Evolutionary conservation across 2,113 vertebrate genomes (phyloP).

Genomic region (Myrmophylax atrothorax): DNA sequence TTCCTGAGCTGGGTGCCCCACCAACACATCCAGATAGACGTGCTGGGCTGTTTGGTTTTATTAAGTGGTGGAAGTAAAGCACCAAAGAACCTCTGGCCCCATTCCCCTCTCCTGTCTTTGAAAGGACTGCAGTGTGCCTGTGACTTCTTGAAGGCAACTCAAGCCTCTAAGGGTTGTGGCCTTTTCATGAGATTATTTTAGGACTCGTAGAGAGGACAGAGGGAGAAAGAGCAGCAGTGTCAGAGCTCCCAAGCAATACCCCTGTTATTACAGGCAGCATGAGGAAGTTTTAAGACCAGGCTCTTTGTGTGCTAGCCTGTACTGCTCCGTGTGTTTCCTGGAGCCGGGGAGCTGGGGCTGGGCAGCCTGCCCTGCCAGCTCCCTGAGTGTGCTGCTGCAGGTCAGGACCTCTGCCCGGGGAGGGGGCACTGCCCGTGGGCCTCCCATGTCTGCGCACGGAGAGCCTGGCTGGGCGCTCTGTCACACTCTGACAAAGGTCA

Average conservation of each 20-base stretch:
- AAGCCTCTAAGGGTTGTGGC: neutral
- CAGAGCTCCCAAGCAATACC: neutral
- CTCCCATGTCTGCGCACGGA: neutral
- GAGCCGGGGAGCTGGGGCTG: neutral
- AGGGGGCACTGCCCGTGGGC: constrained; percentile 46
- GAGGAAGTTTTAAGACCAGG: neutral
- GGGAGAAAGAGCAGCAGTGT: neutral
- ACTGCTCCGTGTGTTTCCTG: neutral
- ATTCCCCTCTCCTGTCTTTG: neutral
- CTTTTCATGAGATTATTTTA: constrained; percentile 30
- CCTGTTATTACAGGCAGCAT: neutral
- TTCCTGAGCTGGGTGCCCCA: neutral
- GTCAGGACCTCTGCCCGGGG: constrained; percentile 58
- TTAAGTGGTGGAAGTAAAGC: neutral
- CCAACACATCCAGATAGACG: rapidly evolving
- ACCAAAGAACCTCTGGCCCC: neutral
- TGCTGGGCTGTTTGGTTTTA: neutral
- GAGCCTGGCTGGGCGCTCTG: neutral
- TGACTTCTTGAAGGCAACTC: neutral
- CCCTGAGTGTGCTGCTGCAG: neutral
- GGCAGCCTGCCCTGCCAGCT: constrained; percentile 28
- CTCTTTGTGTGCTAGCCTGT: neutral
- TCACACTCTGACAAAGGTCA: constrained; percentile 62
- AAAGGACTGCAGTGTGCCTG: neutral
- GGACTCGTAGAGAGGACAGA: neutral